Evolutionary conservation across 2,797 vertebrate species (phyloP).

Genomic region (Urophycis tenuis): DNA sequence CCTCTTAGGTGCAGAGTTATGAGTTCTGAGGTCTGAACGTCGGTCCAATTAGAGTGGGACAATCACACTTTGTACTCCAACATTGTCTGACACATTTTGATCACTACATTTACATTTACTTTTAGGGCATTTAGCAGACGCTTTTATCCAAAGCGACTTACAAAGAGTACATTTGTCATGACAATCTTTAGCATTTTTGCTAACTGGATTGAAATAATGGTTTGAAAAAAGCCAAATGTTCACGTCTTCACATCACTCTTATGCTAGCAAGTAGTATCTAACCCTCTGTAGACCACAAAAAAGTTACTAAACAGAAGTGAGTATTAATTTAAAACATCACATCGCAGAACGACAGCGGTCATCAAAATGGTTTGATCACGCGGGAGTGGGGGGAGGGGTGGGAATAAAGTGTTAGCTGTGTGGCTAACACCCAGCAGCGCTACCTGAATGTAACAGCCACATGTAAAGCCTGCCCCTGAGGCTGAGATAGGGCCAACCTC

Average conservation of each 20-base stretch:
- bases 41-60: neutral
- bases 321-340: neutral
- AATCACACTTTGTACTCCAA: neutral
- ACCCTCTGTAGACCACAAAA: neutral
- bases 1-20: too few relatives aligned
- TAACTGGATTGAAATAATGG: neutral
- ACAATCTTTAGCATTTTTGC: neutral
- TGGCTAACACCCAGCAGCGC: slow-evolving; percentile 8
- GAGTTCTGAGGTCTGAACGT: too few relatives aligned
- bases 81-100: neutral
- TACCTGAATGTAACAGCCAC: slow-evolving; percentile 31
- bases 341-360: neutral
- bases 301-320: neutral
- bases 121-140: too few relatives aligned
- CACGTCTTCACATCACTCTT: neutral
- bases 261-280: neutral
- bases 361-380: neutral
- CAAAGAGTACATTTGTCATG: too few relatives aligned
- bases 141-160: too few relatives aligned
- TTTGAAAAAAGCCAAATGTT: neutral
- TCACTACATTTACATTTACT: too few relatives aligned
- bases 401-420: neutral
- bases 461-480: slow-evolving; percentile 35
- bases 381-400: neutral
- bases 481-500: slow-evolving; percentile 59